Conservation (phyloP, 2,888 invertebrate genomes). For the Pseudococcus jackbeardsleyi region DNA sequence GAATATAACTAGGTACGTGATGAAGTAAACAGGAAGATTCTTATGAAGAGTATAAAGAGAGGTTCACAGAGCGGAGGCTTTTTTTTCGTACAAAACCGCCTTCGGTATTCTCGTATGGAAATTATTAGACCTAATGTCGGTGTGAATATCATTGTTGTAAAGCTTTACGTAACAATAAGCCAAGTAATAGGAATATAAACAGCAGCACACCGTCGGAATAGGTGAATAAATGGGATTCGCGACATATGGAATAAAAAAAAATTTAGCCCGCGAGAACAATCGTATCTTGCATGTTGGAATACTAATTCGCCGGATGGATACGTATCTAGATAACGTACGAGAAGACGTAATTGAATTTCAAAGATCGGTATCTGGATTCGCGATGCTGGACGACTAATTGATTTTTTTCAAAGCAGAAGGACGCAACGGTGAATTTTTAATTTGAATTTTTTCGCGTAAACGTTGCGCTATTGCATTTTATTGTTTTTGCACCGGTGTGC, state of each 20-base stretch:
- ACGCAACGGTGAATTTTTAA: conserved; percentile 22
- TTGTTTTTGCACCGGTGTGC: neutral
- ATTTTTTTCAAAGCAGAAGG: conserved; percentile 19
- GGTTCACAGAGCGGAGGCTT: neutral
- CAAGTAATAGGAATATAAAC: neutral
- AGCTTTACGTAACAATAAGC: neutral
- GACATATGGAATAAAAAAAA: neutral
- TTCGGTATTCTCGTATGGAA: neutral
- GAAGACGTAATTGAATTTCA: neutral
- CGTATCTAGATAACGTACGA: neutral
- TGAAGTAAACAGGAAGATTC: conserved; percentile 19
- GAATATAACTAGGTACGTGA: neutral
- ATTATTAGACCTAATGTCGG: neutral
- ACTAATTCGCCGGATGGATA: neutral
- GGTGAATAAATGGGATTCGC: neutral
- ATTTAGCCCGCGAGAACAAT: neutral
- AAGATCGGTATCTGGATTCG: neutral
- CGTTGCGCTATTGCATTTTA: conserved; percentile 26
- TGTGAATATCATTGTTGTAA: conserved; percentile 15
- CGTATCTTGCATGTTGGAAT: neutral
- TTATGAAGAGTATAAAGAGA: neutral
- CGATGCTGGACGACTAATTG: neutral
- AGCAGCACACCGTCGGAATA: neutral
- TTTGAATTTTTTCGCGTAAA: conserved; percentile 40
- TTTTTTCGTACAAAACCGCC: neutral